Evolutionary conservation across 2,888 invertebrate species (phyloP), one percentile per base, ranked within the genome.

Genomic region (Patella pellucida): DNA sequence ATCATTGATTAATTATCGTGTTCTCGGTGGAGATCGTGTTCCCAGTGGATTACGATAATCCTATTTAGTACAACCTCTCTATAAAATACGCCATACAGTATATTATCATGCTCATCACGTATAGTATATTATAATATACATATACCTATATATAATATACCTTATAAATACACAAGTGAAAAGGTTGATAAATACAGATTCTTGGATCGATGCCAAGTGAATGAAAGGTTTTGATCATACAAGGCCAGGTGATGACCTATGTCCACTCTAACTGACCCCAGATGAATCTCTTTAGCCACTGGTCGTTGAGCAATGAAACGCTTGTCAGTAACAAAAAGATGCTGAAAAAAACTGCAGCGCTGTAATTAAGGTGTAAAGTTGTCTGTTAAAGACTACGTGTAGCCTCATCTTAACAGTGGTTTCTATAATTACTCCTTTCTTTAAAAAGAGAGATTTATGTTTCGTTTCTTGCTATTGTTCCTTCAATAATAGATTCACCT

Each of bases 161-260:
- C 41, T 41, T 41, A 41, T 41, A 41, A 41, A 41, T 41, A 41
- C 41, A 7, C 41, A 41, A 41, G 41, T 41, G 41, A 41, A 41
- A 41, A 41, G 41, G 41, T 41, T 41, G 41, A 41, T 41, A 41
- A 41, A 41, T 41, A 41, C 7, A 41, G 41, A 41, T 9, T 41
- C 41, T 41, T 41, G 41, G 9, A 41, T 41, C 41, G 41, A 41
- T 41, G 41, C 41, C 41, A 41, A 41, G 41, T 9, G 41, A 41
- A 41, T 41, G 41, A 41, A 41, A 41, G 41, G 41, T 41, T 41
- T 41, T 41, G 41, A 41, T 41, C 41, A 41, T 41, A 41, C 41
- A 41, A 62, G 62, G 11, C 23, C 62, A 62, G 62, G 62, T 19
- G 62, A 62, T 62, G 62, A 62, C 62, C 62, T 62, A 23, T 62